Evolutionary conservation across 2,113 vertebrate species (phyloP), one percentile per base, ranked within the genome.

Genomic region (Corynorhinus townsendii): DNA sequence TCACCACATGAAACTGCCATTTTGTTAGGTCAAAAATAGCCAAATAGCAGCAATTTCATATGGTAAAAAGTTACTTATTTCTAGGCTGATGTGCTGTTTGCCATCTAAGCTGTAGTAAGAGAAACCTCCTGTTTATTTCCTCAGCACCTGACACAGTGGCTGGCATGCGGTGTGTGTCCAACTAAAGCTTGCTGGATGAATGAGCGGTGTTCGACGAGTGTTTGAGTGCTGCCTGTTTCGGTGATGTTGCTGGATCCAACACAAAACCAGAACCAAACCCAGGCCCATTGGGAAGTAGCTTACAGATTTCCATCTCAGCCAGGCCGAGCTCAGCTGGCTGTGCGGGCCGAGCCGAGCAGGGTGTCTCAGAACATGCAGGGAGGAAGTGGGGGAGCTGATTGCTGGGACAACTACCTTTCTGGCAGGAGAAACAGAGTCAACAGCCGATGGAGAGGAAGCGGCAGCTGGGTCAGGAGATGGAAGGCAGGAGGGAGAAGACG

Each of bases 391-490:
- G 33, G 9, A 35, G 90, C 26, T 3, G 15, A 62, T 26, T 17
- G 49, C 15, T 54, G 22, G 76, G 62, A 62, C 16, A 45, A 96
- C 94, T 99, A 99, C 98, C 98, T 99, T 98, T 98, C 95, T 98
- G 97, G 98, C 97, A 96, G 98, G 96, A 96, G 98, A 96, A 97
- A 97, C 86, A 93, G 98, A 97, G 97, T 92, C 66, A 7, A 93
- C 85, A 95, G 98, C 94, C 47, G 98, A 96, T 88, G 98, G 96
- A 98, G 98, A 98, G 86, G 98, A 96, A 94, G 98, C 90, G 97
- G 97, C 96, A 96, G 98, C 94, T 94, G 98, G 98, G 91, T 98
- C 98, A 90, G 98, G 98, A 98, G 98, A 96, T 80, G 98, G 97
- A 98, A 96, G 98, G 10, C 92, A 97, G 95, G 97, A 98, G 96